Percentiles rank a stretch among this genome's conserved stretches.
phyloP scores from a whole-genome alignment of 2,888 invertebrate species.

The Eurois occulta region DNA sequence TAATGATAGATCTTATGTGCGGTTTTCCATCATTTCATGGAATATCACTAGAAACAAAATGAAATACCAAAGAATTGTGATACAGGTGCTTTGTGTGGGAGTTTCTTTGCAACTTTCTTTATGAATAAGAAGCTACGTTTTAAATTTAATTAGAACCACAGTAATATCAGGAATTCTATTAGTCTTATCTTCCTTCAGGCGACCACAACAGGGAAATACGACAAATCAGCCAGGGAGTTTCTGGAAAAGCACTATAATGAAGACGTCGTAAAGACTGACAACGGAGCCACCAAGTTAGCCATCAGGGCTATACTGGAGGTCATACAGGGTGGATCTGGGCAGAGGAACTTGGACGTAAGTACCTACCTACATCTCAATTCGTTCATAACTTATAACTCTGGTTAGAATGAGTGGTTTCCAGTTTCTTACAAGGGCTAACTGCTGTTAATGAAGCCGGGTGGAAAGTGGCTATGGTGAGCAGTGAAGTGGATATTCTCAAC shows the following conservation, averaged over 20 bases:
- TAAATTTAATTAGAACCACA: too few relatives aligned
- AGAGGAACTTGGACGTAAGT: slow-evolving; percentile 97
- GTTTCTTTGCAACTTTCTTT: neutral
- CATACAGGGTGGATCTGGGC: slow-evolving; percentile 96
- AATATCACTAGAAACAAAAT: neutral
- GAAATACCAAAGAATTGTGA: neutral
- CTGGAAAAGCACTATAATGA: slow-evolving; percentile 97
- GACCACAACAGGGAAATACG: slow-evolving; percentile 98
- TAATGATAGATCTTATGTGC: too few relatives aligned
- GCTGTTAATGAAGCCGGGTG: too few relatives aligned
- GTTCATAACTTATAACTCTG: too few relatives aligned
- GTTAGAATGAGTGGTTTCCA: too few relatives aligned
- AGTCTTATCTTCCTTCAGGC: slow-evolving; percentile 90
- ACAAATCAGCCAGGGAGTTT: slow-evolving; percentile 98
- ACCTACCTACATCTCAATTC: neutral
- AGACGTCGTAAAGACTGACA: slow-evolving; percentile 93
- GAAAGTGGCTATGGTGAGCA: too few relatives aligned
- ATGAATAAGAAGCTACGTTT: neutral
- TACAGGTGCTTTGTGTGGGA: neutral
- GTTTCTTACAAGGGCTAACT: too few relatives aligned
- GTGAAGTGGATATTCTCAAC: too few relatives aligned
- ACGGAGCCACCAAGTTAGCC: slow-evolving; percentile 96
- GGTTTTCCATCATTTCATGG: neutral
- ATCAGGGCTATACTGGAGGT: slow-evolving; percentile 97
- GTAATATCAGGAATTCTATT: too few relatives aligned